Evolutionary conservation across 2,113 vertebrate genomes (phyloP).

Genomic region (Dromaius novaehollandiae): DNA sequence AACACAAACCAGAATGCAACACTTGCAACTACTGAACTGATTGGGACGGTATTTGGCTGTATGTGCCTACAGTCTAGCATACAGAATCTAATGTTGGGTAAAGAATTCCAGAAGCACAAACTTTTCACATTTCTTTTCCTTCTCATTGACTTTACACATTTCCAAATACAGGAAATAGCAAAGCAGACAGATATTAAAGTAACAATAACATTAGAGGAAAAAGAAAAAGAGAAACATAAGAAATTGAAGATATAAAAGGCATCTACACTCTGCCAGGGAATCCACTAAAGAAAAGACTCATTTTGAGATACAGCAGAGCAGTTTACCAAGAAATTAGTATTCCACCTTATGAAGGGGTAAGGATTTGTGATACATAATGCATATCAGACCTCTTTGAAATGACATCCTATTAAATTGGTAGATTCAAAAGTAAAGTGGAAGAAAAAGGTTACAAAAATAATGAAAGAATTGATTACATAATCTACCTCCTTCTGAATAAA

Average conservation of each 20-base stretch:
- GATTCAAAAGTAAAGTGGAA: constrained; percentile 56
- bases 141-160: neutral
- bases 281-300: neutral
- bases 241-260: neutral
- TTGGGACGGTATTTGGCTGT: accelerated
- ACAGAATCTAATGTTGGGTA: neutral
- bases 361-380: constrained; percentile 62
- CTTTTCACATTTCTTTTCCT: neutral
- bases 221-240: neutral
- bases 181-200: neutral
- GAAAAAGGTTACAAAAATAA: constrained; percentile 65
- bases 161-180: neutral
- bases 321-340: constrained; percentile 60
- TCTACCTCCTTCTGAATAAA: constrained; percentile 53
- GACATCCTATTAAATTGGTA: constrained; percentile 47
- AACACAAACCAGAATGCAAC: neutral
- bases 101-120: neutral
- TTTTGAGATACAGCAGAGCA: constrained; percentile 27
- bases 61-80: accelerated
- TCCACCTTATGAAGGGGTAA: constrained; percentile 32
- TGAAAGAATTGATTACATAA: constrained; percentile 64
- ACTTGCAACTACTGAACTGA: neutral
- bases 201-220: neutral
- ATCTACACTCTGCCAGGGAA: neutral
- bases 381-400: constrained; percentile 40